A percentile compares a stretch with the other conserved stretches of the same genome.
phyloP scores from a whole-genome alignment of 2,797 vertebrate species.

The Lepus oiostolus region DNA sequence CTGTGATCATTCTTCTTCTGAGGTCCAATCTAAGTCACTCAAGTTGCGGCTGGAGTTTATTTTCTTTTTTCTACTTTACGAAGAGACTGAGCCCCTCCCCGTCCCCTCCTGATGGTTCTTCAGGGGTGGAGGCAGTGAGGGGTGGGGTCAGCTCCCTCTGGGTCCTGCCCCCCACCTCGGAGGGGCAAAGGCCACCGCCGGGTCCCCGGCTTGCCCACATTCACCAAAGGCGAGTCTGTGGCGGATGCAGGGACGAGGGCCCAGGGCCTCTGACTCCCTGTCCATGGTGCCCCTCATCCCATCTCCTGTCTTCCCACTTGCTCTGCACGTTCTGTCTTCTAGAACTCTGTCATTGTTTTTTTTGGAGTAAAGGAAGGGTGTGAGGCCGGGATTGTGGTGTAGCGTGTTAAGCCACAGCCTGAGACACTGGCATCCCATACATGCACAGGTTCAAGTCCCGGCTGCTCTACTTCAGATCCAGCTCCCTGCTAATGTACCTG shows the following conservation, averaged over 20 bases:
- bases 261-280: not conserved
- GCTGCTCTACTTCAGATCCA: no score
- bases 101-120: not conserved
- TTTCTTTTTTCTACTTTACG: conserved; percentile 63
- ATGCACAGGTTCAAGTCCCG: no score
- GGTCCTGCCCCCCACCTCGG: no score
- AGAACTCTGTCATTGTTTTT: not conserved
- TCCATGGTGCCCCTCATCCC: not conserved
- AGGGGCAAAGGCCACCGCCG: fast-evolving
- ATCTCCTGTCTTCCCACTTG: not conserved
- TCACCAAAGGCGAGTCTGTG: fast-evolving
- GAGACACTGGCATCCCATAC: no score
- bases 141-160: no score
- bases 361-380: not conserved
- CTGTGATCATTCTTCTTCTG: conserved; percentile 19
- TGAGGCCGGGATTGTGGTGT: not conserved
- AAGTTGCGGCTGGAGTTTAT: conserved; percentile 20
- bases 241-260: not conserved
- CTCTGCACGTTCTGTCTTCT: not conserved
- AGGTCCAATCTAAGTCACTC: conserved; percentile 24
- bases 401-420: no score
- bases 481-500: no score
- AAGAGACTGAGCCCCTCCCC: not conserved
- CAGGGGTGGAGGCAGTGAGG: no score
- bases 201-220: not conserved